These are phyloP conservation scores for Agelas oroides DNA, from an alignment of 37 sponge, comb jelly and placozoan species.

Conservation along the genomic window DNA sequence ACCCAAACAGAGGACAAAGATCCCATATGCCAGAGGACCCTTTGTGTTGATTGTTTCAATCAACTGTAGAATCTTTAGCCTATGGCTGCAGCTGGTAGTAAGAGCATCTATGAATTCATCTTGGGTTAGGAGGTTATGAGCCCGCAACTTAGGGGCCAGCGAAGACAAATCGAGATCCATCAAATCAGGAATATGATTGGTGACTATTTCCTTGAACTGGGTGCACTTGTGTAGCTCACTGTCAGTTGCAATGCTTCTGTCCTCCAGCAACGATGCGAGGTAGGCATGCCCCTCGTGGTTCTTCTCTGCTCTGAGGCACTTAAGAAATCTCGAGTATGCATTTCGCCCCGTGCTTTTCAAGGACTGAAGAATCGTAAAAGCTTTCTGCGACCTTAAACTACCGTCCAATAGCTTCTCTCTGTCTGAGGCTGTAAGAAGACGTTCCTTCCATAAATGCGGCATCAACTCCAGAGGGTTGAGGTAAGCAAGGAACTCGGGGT, in stretches of 20 bases:
- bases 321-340: slow-evolving; percentile 2
- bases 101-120: not conserved
- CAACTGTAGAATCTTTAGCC: not conserved
- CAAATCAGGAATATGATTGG: not conserved
- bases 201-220: not conserved
- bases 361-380: no score
- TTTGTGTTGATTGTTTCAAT: not conserved
- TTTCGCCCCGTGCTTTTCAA: no score
- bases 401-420: no score
- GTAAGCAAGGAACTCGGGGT: no score
- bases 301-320: slow-evolving; percentile 16
- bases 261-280: slow-evolving; percentile 6
- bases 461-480: no score
- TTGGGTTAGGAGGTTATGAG: not conserved
- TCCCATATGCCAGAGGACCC: not conserved
- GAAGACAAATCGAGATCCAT: not conserved
- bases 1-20: slow-evolving; percentile 11
- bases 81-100: not conserved
- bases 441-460: slow-evolving; percentile 1
- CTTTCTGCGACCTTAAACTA: no score
- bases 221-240: not conserved
- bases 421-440: not conserved
- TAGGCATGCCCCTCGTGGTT: slow-evolving; percentile 11
- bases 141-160: not conserved
- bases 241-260: not conserved